Evolutionary conservation across 2,113 vertebrate genomes (phyloP).

Genomic region (Pithys albifrons): DNA sequence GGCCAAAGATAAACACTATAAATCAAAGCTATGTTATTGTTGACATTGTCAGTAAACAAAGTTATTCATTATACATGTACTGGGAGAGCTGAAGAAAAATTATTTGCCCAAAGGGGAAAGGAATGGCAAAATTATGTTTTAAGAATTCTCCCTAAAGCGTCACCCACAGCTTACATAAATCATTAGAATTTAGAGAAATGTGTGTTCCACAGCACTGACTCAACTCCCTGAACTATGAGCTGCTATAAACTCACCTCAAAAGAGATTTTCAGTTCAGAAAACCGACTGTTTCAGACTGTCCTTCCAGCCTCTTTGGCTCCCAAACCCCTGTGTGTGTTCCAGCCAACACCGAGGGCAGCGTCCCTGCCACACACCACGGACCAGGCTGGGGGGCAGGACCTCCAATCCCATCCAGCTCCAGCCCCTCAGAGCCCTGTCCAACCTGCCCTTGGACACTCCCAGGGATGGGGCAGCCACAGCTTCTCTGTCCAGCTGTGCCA

Average conservation of each 20-base stretch:
- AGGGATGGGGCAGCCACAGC: background rate
- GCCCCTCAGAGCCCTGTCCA: fast-evolving
- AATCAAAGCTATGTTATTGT: background rate
- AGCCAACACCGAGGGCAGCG: background rate
- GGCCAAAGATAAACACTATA: background rate
- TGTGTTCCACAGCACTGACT: background rate
- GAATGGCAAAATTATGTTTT: background rate
- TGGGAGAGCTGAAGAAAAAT: background rate
- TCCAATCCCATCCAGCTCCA: background rate
- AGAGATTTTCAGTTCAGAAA: background rate
- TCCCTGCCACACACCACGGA: background rate
- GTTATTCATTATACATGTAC: slow-evolving; percentile 14
- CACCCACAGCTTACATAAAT: background rate
- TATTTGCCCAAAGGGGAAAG: slow-evolving; percentile 2
- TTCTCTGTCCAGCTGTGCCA: background rate
- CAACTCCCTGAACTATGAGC: background rate
- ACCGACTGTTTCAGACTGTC: background rate
- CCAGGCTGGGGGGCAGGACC: background rate
- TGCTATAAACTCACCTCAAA: background rate
- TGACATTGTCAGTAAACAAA: background rate
- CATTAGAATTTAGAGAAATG: background rate
- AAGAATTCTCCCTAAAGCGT: background rate
- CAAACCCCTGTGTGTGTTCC: fast-evolving
- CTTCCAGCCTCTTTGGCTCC: background rate
- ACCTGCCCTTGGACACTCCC: background rate